Percentiles rank a stretch among this genome's conserved stretches.
Conservation (phyloP, 2,113 vertebrate species). For the Sylvia atricapilla region DNA sequence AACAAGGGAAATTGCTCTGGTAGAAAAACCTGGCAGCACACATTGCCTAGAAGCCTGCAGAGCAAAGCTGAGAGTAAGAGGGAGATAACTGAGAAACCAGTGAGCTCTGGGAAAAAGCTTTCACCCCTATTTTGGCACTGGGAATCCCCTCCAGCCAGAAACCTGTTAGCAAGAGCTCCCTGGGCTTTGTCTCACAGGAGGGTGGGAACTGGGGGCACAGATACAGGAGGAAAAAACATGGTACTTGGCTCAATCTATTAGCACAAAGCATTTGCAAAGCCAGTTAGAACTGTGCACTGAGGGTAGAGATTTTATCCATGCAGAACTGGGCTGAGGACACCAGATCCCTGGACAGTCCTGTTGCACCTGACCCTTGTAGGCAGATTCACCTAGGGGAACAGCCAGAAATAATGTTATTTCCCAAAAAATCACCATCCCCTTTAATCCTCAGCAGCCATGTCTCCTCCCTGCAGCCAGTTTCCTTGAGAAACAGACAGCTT, state of each 20-base stretch:
- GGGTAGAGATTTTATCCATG: neutral
- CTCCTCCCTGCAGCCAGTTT: neutral
- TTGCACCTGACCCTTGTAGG: neutral
- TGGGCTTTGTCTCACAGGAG: neutral
- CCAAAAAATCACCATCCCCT: neutral
- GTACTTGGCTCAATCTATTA: neutral
- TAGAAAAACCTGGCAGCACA: slow-evolving; percentile 19
- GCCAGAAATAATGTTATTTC: neutral
- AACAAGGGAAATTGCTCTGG: slow-evolving; percentile 36
- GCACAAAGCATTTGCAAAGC: neutral
- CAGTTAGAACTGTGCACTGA: neutral
- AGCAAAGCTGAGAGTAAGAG: neutral
- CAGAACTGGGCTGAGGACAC: neutral
- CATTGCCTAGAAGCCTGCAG: neutral
- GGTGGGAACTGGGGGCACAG: neutral
- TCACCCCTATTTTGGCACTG: neutral
- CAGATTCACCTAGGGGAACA: neutral
- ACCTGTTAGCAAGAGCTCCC: neutral
- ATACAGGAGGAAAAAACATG: neutral
- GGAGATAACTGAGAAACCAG: neutral
- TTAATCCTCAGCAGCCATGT: neutral
- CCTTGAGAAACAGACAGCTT: neutral
- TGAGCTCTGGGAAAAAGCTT: neutral
- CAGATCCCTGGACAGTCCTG: neutral
- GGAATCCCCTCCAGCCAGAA: neutral